Conservation (phyloP, 2,113 vertebrate genomes). For the Pseudorectes ferrugineus region DNA sequence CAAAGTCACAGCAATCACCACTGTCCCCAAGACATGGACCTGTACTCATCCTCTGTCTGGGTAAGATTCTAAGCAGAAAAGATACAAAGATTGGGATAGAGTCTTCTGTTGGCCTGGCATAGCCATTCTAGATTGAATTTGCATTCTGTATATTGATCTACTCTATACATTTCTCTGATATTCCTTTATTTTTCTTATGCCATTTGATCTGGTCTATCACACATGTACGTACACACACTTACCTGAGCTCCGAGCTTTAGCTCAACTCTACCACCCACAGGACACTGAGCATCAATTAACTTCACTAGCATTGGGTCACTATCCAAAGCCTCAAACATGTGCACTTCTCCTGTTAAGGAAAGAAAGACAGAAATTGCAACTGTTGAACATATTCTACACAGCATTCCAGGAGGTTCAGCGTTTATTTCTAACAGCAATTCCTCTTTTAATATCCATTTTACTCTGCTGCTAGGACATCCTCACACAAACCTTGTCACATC, state of each 20-base stretch:
- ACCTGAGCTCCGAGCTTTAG: constrained; percentile 94
- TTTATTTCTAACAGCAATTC: neutral
- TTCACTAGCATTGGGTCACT: constrained; percentile 82
- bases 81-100: neutral
- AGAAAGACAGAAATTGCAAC: neutral
- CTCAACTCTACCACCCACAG: constrained; percentile 81
- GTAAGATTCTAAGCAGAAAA: neutral
- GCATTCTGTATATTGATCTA: neutral
- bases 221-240: neutral
- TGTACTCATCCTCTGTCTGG: neutral
- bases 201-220: neutral
- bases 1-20: neutral
- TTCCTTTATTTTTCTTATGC: neutral
- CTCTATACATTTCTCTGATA: neutral
- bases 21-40: neutral
- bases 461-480: neutral
- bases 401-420: neutral
- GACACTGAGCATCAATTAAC: constrained; percentile 86
- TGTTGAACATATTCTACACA: neutral
- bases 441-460: neutral
- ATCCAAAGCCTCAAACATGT: constrained; percentile 84
- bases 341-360: constrained; percentile 73
- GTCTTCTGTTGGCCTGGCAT: neutral
- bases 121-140: neutral
- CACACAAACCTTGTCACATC: neutral